Percentiles rank a stretch among this genome's conserved stretches.
phyloP scores from a whole-genome alignment of 2,113 vertebrate species.

The Aegotheles bennettii region DNA sequence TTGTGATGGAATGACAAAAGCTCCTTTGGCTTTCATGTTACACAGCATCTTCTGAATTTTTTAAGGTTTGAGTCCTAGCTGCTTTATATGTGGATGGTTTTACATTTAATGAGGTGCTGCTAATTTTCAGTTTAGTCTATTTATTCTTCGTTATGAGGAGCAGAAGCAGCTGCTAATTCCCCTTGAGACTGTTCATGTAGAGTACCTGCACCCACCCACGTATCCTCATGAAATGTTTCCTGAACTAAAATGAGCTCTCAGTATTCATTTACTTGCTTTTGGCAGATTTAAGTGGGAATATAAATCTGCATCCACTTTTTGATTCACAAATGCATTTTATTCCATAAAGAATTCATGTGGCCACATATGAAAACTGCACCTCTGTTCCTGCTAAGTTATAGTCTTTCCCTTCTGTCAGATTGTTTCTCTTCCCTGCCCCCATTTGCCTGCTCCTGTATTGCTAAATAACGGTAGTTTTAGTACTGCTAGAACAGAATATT shows the following conservation, averaged over 20 bases:
- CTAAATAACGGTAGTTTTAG: conserved; percentile 49
- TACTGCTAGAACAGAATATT: conserved; percentile 61
- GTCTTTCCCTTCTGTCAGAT: neutral
- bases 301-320: conserved; percentile 66
- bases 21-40: conserved; percentile 27
- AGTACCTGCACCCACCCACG: conserved; percentile 26
- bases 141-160: conserved; percentile 15
- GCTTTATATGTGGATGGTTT: conserved; percentile 38
- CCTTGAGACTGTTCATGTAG: neutral
- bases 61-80: conserved; percentile 1
- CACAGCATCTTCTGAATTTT: conserved; percentile 46
- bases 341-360: conserved; percentile 64
- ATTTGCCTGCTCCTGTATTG: neutral
- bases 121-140: conserved; percentile 56
- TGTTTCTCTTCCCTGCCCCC: neutral
- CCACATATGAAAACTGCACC: conserved; percentile 42
- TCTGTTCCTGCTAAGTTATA: conserved; percentile 47
- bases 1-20: conserved; percentile 50
- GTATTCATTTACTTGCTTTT: conserved; percentile 54
- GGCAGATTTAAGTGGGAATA: conserved; percentile 63
- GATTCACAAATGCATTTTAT: conserved; percentile 67
- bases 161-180: conserved; percentile 48
- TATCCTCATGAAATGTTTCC: conserved; percentile 44
- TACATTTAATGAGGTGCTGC: conserved; percentile 52
- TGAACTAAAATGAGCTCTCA: conserved; percentile 37